Evolutionary conservation across 2,113 vertebrate genomes (phyloP).

Genomic region (Xiphias gladius): DNA sequence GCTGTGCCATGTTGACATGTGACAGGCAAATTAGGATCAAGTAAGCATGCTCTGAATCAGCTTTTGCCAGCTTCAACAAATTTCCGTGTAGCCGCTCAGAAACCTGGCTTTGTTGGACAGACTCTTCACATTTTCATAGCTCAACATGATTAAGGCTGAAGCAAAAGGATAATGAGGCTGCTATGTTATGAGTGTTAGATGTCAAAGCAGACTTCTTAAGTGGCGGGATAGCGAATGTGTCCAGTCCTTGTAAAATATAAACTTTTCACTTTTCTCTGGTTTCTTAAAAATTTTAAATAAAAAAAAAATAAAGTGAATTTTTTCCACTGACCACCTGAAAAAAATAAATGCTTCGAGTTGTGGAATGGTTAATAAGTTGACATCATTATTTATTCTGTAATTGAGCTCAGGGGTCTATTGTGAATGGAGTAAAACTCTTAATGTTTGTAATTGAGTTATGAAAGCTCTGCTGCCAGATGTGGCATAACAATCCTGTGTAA

Average conservation of each 20-base stretch:
- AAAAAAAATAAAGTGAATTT: background rate
- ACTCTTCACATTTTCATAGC: constrained; percentile 13
- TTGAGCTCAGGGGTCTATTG: constrained; percentile 12
- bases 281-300: background rate
- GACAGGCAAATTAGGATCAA: constrained; percentile 29
- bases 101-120: constrained; percentile 24
- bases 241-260: constrained; percentile 18
- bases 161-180: constrained; percentile 37
- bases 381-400: constrained; percentile 33
- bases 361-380: constrained; percentile 43
- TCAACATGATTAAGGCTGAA: constrained; percentile 25
- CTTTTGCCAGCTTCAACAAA: constrained; percentile 38
- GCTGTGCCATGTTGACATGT: constrained; percentile 24
- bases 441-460: constrained; percentile 50
- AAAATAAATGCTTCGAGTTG: constrained; percentile 34
- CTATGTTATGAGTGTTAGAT: constrained; percentile 4
- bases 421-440: constrained; percentile 19
- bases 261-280: constrained; percentile 35
- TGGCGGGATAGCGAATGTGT: constrained; percentile 13
- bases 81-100: constrained; percentile 48
- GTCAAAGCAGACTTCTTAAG: constrained; percentile 22
- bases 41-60: background rate
- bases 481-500: constrained; percentile 29
- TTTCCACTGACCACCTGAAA: constrained; percentile 37
- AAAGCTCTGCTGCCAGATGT: constrained; percentile 43